Conservation (phyloP, 2,797 vertebrate species). For the Lacerta agilis region DNA sequence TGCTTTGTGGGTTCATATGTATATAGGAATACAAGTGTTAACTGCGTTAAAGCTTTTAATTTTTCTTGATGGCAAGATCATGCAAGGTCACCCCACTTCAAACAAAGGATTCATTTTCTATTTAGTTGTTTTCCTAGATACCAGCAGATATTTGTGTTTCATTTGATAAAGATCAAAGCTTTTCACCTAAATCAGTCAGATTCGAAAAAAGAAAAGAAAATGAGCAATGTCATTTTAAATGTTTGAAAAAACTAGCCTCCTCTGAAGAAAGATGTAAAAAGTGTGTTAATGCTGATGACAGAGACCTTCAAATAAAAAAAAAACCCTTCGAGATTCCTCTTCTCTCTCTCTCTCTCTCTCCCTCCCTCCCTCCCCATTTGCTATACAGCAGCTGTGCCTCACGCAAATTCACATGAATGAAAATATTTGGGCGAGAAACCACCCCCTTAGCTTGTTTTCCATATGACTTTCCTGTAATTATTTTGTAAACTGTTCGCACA, state of each 20-base stretch:
- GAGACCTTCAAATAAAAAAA: constrained; percentile 79
- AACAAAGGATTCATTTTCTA: constrained; percentile 69
- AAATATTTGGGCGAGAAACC: constrained; percentile 89
- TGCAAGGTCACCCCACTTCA: constrained; percentile 71
- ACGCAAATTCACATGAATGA: constrained; percentile 88
- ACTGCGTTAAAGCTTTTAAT: constrained; percentile 65
- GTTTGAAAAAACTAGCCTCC: constrained; percentile 67
- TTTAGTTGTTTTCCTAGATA: constrained; percentile 65
- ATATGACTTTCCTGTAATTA: constrained; percentile 92
- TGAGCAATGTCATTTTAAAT: constrained; percentile 69
- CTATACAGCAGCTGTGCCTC: constrained; percentile 84
- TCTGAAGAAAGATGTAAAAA: constrained; percentile 73
- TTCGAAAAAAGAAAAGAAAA: constrained; percentile 44
- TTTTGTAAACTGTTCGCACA: constrained; percentile 92
- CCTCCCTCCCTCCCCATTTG: constrained; percentile 75
- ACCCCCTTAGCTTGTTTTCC: constrained; percentile 93
- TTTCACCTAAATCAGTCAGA: constrained; percentile 62
- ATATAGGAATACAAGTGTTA: constrained; percentile 62
- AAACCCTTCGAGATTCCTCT: constrained; percentile 78
- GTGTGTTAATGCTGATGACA: constrained; percentile 68
- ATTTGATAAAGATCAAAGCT: constrained; percentile 72
- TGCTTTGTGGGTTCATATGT: constrained; percentile 58
- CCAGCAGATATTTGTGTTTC: constrained; percentile 66
- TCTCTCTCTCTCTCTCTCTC: constrained; percentile 62
- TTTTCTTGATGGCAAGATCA: constrained; percentile 62